phyloP scores from a whole-genome alignment of 1,140 invertebrate genomes.

The Mercenaria mercenaria region DNA sequence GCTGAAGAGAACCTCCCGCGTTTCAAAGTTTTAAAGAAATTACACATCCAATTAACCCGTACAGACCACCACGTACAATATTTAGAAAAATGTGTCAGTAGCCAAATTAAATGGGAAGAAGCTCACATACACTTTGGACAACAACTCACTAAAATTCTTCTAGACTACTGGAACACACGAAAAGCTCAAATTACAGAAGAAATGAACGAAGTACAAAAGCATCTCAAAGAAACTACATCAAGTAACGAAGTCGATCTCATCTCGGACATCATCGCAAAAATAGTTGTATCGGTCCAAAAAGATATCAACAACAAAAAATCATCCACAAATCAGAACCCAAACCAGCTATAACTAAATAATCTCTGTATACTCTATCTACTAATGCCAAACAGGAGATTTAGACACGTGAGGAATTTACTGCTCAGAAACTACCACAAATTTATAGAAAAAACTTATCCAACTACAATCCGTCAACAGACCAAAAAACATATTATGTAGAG shows the following conservation, averaged over 20 bases:
- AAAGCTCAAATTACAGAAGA: background rate
- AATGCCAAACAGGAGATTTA: background rate
- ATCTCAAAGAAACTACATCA: background rate
- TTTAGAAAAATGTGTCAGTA: background rate
- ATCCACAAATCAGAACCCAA: background rate
- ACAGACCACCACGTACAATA: background rate
- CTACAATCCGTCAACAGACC: background rate
- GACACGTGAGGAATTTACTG: background rate
- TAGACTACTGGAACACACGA: background rate
- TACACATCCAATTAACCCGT: background rate
- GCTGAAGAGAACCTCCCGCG: background rate
- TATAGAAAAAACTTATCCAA: background rate
- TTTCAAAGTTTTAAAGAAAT: background rate
- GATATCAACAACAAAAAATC: background rate
- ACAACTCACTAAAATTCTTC: background rate
- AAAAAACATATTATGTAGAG: background rate
- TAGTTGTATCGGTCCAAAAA: background rate
- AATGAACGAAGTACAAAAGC: background rate
- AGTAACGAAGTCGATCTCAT: background rate
- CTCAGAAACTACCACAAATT: background rate
- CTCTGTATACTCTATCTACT: too few relatives aligned
- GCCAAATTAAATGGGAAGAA: background rate
- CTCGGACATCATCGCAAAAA: background rate
- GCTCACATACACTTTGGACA: too few relatives aligned
- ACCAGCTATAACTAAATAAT: background rate